Base-by-base conservation (phyloP, 2,113 vertebrate species). In the Castor canadensis region DNA sequence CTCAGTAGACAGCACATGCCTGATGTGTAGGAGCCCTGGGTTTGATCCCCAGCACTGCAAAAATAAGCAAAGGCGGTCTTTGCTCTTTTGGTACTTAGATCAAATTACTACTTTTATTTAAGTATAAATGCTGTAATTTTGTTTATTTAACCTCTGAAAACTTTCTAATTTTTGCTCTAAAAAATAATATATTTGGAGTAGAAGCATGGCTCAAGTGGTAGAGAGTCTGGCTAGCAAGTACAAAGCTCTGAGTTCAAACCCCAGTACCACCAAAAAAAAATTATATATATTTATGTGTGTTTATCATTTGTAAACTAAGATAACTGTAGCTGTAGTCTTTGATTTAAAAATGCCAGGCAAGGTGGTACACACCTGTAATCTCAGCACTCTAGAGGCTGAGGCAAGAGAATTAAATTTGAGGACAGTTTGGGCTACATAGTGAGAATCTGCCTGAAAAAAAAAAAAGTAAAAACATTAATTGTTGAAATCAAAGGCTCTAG, bases 401-500 rank as follows among this genome's bases (percentile, higher is more conserved):
- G 58, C 22, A 60, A 60, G 58, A 60, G 58, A 26, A 60, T 26
- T 60, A 60, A 26, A 10, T 60, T 60, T 60, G 58, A 60, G 58
- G 58, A 20, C 58, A 60, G 58, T 60, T 60, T 60, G 6, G 24
- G 28, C 24, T 28, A 60, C 24, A 60, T 60, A 60, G 10, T 8
- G 28, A 60, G 58, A 60, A 26, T 26, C 1, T 60, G 7, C 28
- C 24, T 60, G 7, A 26, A 60, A 28, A 93, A 95, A 91, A 60
- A 66, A 58, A 11, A 58, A 58, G 7, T 60, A 60, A 8, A 28
- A 28, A 28, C 28, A 60, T 87, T 76, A 64, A 35, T 76, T 76
- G 60, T 88, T 93, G 66, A 85, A 95, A 91, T 85, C 81, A 95
- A 96, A 95, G n/a, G 38, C 81, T 45, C 58, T 88, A 40, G 94